These are phyloP conservation scores for Archocentrus centrarchus DNA, from an alignment of 2,113 vertebrate genomes.

Conservation along the genomic window DNA sequence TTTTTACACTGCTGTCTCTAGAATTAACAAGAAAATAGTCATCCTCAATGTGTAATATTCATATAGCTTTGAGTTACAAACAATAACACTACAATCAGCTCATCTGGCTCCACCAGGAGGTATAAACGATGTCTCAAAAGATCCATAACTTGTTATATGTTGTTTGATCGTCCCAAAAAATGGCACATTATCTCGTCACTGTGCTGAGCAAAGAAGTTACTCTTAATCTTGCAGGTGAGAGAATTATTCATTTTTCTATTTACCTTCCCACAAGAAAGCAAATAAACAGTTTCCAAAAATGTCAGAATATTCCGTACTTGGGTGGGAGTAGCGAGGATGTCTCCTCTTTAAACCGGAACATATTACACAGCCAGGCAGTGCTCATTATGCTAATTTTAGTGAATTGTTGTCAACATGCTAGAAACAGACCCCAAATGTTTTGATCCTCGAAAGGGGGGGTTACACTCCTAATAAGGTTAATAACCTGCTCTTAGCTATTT, in stretches of 20 bases:
- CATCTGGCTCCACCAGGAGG: neutral
- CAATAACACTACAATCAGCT: neutral
- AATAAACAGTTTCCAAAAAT: neutral
- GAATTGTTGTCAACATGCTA: neutral
- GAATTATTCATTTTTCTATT: neutral
- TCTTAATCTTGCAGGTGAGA: neutral
- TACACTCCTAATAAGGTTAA: neutral
- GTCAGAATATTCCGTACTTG: neutral
- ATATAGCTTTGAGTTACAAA: neutral
- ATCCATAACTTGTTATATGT: neutral
- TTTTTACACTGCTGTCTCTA: neutral
- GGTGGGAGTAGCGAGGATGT: too few species aligned
- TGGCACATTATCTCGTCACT: neutral
- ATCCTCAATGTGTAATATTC: fast-evolving
- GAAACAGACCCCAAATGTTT: neutral
- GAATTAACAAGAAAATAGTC: neutral
- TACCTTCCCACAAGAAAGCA: neutral
- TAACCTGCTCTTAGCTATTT: conserved; percentile 14
- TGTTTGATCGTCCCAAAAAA: neutral
- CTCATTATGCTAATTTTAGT: neutral
- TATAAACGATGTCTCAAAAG: neutral
- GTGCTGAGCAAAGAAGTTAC: neutral
- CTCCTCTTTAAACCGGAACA: neutral
- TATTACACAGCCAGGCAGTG: neutral
- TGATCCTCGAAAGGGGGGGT: neutral